Evolutionary conservation across 2,113 vertebrate species (phyloP).

Genomic region (Corythaeola cristata): DNA sequence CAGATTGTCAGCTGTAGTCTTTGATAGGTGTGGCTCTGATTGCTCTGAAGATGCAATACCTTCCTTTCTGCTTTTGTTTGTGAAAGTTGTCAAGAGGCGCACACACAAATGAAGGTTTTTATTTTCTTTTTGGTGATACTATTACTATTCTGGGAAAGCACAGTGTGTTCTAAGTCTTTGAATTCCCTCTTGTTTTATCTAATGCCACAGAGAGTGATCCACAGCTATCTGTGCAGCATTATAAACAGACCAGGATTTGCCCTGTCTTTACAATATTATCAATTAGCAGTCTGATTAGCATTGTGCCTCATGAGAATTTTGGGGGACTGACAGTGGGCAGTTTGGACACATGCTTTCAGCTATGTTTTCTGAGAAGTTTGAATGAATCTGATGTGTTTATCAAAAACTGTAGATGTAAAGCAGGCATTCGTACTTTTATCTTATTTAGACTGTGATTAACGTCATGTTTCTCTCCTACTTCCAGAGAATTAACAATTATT

Average conservation of each 20-base stretch:
- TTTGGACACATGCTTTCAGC: not conserved
- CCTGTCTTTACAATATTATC: not conserved
- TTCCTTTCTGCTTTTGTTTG: not conserved
- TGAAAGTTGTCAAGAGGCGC: not conserved
- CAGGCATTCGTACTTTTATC: not conserved
- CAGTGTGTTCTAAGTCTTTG: not conserved
- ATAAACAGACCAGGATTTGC: not conserved
- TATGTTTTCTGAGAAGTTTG: not conserved
- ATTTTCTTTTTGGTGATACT: not conserved
- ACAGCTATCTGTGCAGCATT: not conserved
- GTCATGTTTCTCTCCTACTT: not conserved
- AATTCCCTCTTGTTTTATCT: not conserved
- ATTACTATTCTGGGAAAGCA: not conserved
- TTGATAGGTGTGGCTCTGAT: not conserved
- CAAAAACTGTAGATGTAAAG: not conserved
- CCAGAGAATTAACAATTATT: not conserved
- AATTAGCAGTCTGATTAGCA: not conserved
- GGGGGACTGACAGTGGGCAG: not conserved
- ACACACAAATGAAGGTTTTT: not conserved
- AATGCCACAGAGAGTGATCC: not conserved
- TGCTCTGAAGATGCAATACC: not conserved
- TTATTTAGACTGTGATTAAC: not conserved
- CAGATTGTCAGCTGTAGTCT: not conserved
- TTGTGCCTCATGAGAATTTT: not conserved
- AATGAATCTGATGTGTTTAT: not conserved